A percentile compares a stretch with the other conserved stretches of the same genome.
phyloP scores from a whole-genome alignment of 2,113 vertebrate genomes.

The Alexandromys fortis region DNA sequence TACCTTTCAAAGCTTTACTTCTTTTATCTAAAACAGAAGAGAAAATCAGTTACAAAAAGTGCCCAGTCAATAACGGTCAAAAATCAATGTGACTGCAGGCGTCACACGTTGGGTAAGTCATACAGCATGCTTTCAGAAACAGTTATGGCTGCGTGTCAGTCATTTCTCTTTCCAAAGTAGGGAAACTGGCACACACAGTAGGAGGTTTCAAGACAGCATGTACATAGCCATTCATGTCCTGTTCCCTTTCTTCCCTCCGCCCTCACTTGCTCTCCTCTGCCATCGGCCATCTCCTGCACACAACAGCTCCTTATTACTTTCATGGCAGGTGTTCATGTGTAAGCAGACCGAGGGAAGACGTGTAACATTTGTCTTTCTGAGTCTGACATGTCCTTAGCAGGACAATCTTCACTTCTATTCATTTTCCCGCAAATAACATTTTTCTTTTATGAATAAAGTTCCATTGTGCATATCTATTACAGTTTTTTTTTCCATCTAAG shows the following conservation, averaged over 20 bases:
- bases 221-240: neutral
- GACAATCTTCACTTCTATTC: neutral
- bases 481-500: neutral
- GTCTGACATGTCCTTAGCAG: neutral
- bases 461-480: neutral
- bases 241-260: neutral
- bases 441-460: neutral
- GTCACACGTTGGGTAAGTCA: rapidly evolving
- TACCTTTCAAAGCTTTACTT: conserved; percentile 80
- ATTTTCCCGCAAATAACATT: neutral
- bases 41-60: neutral
- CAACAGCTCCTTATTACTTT: neutral
- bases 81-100: neutral
- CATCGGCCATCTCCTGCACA: rapidly evolving
- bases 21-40: conserved; percentile 76
- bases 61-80: rapidly evolving
- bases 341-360: too few species aligned
- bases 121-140: neutral
- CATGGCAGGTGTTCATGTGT: too few species aligned
- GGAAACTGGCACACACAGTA: neutral
- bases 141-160: rapidly evolving
- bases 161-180: neutral
- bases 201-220: neutral
- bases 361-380: neutral
- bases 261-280: neutral